Conservation (phyloP, 2,113 vertebrate genomes). For the Sebastes schlegelii region DNA sequence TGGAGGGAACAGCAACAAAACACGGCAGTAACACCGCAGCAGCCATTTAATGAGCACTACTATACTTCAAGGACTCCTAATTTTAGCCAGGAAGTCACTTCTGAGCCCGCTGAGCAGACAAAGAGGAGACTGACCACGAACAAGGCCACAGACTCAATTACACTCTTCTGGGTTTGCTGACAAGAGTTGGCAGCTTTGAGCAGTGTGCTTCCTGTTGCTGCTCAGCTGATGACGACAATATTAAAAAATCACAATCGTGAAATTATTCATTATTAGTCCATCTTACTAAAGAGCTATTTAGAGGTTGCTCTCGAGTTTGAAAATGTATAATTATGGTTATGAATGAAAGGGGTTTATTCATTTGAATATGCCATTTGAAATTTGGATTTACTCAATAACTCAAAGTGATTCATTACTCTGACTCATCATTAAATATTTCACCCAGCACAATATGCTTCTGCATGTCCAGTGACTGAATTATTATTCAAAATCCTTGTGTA, state of each 20-base stretch:
- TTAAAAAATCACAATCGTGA: not conserved
- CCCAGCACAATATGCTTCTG: not conserved
- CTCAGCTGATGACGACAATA: not conserved
- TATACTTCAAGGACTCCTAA: conserved; percentile 35
- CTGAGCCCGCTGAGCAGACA: not conserved
- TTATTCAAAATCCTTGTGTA: no score
- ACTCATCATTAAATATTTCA: not conserved
- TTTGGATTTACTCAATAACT: not conserved
- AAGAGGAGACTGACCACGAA: conserved; percentile 15
- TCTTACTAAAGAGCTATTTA: not conserved
- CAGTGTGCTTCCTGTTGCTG: not conserved
- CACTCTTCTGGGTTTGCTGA: not conserved
- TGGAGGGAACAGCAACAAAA: conserved; percentile 49
- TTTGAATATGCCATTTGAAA: not conserved
- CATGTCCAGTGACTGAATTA: not conserved
- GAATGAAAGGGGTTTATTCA: not conserved
- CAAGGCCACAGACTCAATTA: not conserved
- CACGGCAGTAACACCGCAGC: conserved; percentile 28
- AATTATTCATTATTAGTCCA: not conserved
- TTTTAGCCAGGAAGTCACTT: conserved; percentile 35
- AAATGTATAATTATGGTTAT: not conserved
- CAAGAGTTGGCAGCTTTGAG: not conserved
- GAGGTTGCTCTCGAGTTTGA: not conserved
- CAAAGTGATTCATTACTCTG: not conserved
- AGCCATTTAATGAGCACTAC: conserved; percentile 46